Conservation (phyloP, 2,797 vertebrate species). For the Hydrocynus forskahlii region DNA sequence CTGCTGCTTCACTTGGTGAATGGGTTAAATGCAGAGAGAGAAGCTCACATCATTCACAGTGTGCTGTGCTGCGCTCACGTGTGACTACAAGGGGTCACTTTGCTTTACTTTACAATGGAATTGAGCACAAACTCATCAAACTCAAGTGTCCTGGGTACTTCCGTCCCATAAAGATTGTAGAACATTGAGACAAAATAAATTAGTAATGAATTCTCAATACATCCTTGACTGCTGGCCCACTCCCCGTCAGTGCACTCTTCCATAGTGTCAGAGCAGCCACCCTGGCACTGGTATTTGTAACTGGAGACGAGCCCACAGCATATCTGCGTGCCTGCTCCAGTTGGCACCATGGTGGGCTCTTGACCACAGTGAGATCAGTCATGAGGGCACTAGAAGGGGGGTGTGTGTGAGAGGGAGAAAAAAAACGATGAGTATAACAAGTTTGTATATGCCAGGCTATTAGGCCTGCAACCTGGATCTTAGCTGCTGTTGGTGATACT, state of each 20-base stretch:
- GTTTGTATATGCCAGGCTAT: conserved; percentile 5
- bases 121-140: not conserved
- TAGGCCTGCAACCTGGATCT: conserved; percentile 25
- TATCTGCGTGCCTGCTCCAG: conserved; percentile 46
- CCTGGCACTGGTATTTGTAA: conserved; percentile 18
- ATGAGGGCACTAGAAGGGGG: not conserved
- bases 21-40: too few relatives aligned
- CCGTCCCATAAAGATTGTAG: too few relatives aligned
- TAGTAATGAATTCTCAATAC: not conserved
- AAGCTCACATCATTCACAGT: too few relatives aligned
- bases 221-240: not conserved
- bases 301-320: conserved; percentile 21
- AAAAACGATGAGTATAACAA: not conserved
- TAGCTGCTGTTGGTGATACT: conserved; percentile 15
- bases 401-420: not conserved
- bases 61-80: too few relatives aligned
- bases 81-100: too few relatives aligned
- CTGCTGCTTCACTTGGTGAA: too few relatives aligned
- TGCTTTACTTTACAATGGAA: too few relatives aligned
- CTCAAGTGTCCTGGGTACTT: too few relatives aligned
- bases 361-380: conserved; percentile 1
- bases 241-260: not conserved
- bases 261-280: conserved; percentile 7
- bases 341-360: conserved; percentile 8
- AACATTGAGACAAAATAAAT: not conserved